Conservation (phyloP, 2,797 vertebrate species). For the Echeneis naucrates region DNA sequence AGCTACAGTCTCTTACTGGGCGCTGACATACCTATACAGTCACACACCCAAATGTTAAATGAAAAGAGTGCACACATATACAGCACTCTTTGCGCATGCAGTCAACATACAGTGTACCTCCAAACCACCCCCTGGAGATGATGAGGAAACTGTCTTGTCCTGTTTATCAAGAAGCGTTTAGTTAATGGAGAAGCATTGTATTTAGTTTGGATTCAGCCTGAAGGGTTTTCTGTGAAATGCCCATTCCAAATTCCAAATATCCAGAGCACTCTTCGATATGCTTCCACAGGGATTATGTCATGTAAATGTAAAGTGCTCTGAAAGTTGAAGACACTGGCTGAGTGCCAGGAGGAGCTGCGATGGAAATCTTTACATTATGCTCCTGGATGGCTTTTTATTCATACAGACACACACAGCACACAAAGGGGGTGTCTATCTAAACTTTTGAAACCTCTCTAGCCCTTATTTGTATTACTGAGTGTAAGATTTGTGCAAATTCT, state of each 20-base stretch:
- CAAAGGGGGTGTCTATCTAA: background rate
- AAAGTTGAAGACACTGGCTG: constrained; percentile 16
- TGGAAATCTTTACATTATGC: constrained; percentile 14
- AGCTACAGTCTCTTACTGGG: background rate
- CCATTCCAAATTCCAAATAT: constrained; percentile 38
- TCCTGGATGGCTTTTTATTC: constrained; percentile 7
- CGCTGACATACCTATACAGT: background rate
- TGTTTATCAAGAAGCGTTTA: constrained; percentile 15
- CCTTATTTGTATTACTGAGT: background rate
- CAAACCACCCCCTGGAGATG: background rate
- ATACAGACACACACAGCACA: background rate
- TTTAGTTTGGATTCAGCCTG: constrained; percentile 39
- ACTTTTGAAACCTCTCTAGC: background rate
- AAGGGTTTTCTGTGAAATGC: constrained; percentile 21
- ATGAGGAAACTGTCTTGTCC: constrained; percentile 9
- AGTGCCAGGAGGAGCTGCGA: constrained; percentile 11
- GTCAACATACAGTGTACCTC: background rate
- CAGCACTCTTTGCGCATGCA: background rate
- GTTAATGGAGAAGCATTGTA: constrained; percentile 42
- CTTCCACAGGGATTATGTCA: constrained; percentile 45
- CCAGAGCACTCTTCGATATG: constrained; percentile 28
- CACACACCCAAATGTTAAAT: constrained; percentile 2
- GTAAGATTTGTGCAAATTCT: background rate
- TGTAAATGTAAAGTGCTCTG: constrained; percentile 43
- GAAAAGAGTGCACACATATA: background rate